Conservation (phyloP, 2,113 vertebrate species). For the Odocoileus virginianus region DNA sequence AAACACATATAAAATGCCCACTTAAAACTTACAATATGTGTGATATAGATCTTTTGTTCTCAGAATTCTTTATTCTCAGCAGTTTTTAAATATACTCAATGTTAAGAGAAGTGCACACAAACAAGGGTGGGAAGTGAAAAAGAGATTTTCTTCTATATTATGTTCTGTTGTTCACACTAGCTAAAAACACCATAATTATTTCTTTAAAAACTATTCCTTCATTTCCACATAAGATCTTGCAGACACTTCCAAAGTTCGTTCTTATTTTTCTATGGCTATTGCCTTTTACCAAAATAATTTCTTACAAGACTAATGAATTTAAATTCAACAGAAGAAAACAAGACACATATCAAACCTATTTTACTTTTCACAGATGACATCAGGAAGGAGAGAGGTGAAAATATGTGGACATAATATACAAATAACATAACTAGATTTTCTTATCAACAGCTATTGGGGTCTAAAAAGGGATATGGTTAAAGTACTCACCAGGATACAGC, state of each 20-base stretch:
- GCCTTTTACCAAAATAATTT: neutral
- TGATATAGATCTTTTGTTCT: neutral
- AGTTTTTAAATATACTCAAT: neutral
- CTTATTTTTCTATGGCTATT: neutral
- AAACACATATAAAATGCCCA: slow-evolving; percentile 8
- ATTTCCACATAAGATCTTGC: neutral
- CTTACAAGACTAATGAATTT: neutral
- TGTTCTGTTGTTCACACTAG: neutral
- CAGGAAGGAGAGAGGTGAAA: neutral
- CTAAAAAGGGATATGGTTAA: neutral
- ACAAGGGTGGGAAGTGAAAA: neutral
- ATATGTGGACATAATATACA: neutral
- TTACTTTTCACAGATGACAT: slow-evolving; percentile 30
- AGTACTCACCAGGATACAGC: neutral
- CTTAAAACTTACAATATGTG: neutral
- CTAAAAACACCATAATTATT: neutral
- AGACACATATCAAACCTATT: neutral
- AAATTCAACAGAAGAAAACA: neutral
- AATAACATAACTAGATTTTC: neutral
- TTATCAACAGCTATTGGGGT: neutral
- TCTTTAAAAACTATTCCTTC: neutral
- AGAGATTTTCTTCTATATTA: neutral
- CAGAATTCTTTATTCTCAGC: slow-evolving; percentile 6
- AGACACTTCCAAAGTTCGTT: neutral
- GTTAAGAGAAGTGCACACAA: neutral